These are phyloP conservation scores for Cephalopachus bancanus DNA, from an alignment of 2,797 vertebrate genomes.

Conservation along the genomic window DNA sequence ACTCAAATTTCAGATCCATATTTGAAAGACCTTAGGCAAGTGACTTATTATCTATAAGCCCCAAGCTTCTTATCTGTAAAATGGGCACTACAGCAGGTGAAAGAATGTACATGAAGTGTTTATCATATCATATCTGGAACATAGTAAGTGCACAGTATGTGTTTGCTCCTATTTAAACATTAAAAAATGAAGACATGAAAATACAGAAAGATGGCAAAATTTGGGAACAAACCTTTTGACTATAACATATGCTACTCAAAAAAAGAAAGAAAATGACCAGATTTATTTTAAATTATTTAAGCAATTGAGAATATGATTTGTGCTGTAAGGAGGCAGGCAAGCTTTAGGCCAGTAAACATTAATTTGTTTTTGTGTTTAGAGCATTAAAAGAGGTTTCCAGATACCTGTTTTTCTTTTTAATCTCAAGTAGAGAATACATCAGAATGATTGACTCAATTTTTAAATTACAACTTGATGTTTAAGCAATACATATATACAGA, in stretches of 20 bases:
- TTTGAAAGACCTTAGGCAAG: background rate
- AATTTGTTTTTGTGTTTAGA: constrained; percentile 23
- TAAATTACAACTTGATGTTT: constrained; percentile 36
- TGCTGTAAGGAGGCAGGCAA: background rate
- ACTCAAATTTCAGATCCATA: background rate
- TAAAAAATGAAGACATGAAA: background rate
- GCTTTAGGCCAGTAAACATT: background rate
- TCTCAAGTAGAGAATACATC: background rate
- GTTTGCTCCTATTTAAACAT: background rate
- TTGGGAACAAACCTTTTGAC: background rate
- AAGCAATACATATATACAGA: background rate
- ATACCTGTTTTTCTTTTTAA: background rate
- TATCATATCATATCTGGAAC: background rate
- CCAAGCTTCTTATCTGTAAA: background rate
- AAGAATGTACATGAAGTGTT: background rate
- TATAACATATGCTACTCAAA: background rate
- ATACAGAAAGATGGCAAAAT: background rate
- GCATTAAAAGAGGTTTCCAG: constrained; percentile 45
- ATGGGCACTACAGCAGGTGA: background rate
- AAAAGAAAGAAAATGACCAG: background rate
- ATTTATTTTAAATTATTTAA: constrained; percentile 41
- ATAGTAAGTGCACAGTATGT: background rate
- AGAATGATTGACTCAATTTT: constrained; percentile 18
- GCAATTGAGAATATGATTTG: background rate
- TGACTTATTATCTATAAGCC: background rate